Base-by-base conservation (phyloP, 2,888 invertebrate species). In the Tryphoninae sp. region DNA sequence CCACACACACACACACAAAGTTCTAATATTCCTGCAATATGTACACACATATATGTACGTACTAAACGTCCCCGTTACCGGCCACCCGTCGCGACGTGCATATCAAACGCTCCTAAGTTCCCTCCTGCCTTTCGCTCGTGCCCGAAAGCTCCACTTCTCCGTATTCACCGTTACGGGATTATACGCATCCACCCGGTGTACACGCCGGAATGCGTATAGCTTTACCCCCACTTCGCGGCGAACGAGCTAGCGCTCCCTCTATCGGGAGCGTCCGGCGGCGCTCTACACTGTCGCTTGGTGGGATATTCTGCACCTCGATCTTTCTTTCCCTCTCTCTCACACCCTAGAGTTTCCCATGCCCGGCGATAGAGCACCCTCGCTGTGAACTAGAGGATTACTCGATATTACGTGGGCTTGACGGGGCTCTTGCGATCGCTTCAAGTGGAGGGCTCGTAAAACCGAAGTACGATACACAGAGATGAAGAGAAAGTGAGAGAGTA, bases 351-450 rank as follows among this genome's bases (percentile, higher is more conserved):
- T 78, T 65, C 73, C 74, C 82, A 69, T 78, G 74, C 45, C 53
- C 76, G 49, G 16, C 8, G 42, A 33, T 6, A 67, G 72, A 78
- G 64, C 84, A 83, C 83, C 84, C 82, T 84, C 85, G 16, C 86
- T 80, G 80, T 79, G 71, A 84, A 82, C 81, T 79, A 51, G 71
- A 81, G 87, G 87, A 89, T 89, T 89, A 90, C 87, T 87, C 87
- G 86, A 89, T 90, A 90, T 90, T 90, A 89, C 89, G 87, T 84
- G 86, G 86, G 86, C 87, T 88, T 87, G 88, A 89, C 88, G 88
- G 83, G 26, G 75, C 67, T 59, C 65, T 58, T 61, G 58, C 71
- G 75, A 75, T 85, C 85, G 84, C 85, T 86, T 86, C 84, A 85
- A 87, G 87, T 86, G 84, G 86, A 86, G 84, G 75, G 85, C 85